These are phyloP conservation scores for Kryptolebias marmoratus DNA, from an alignment of 2,113 vertebrate species.

Conservation along the genomic window DNA sequence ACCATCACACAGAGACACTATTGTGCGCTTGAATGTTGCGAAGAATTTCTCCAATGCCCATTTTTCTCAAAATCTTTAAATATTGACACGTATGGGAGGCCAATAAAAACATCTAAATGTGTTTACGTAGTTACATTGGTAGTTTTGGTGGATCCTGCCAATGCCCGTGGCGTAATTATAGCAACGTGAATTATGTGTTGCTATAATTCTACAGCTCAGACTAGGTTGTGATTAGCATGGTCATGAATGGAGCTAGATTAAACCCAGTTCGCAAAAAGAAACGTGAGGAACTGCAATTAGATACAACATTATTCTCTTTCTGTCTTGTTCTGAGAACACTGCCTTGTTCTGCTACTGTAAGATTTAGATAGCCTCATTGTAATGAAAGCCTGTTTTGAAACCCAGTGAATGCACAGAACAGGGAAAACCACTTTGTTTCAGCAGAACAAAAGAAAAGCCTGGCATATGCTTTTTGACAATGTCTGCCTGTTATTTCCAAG, in stretches of 20 bases:
- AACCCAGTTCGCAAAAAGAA: constrained; percentile 75
- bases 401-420: constrained; percentile 70
- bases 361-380: constrained; percentile 76
- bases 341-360: constrained; percentile 72
- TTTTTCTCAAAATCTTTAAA: constrained; percentile 22
- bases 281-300: constrained; percentile 80
- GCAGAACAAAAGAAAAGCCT: constrained; percentile 67
- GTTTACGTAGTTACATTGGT: constrained; percentile 51
- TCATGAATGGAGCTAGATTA: constrained; percentile 85
- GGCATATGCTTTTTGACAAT: constrained; percentile 64
- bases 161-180: constrained; percentile 71
- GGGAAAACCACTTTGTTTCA: constrained; percentile 71
- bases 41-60: constrained; percentile 22
- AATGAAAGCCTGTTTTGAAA: constrained; percentile 72
- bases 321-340: constrained; percentile 63
- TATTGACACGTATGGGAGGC: constrained; percentile 41
- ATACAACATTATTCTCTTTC: constrained; percentile 73
- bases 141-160: constrained; percentile 54
- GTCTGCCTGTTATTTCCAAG: constrained; percentile 61
- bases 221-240: constrained; percentile 70
- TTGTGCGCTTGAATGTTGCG: neutral
- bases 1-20: constrained; percentile 40
- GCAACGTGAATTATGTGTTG: constrained; percentile 73
- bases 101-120: constrained; percentile 33
- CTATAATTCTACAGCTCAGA: constrained; percentile 60